phyloP scores from a whole-genome alignment of 1,140 invertebrate genomes.

The Euglossa dilemma region DNA sequence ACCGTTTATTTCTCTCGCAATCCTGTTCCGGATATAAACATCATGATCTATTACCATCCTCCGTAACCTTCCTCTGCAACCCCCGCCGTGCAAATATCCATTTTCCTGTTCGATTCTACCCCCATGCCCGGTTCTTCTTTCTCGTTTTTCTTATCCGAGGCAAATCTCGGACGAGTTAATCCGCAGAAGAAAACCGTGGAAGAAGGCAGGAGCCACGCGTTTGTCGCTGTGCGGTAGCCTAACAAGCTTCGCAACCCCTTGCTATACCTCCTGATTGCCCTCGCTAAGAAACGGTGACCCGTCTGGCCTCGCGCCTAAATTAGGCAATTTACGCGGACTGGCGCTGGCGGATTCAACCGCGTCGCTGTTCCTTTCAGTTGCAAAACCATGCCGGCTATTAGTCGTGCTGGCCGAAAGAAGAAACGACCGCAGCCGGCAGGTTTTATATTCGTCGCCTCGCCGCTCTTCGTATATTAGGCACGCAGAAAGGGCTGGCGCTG shows the following conservation, averaged over 20 bases:
- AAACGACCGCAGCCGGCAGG: slow-evolving; percentile 45
- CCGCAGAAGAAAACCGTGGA: not conserved
- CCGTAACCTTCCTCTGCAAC: not conserved
- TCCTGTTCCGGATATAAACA: not conserved
- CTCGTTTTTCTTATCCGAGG: no score
- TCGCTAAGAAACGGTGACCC: slow-evolving; percentile 60
- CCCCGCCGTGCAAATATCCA: not conserved
- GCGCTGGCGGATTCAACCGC: slow-evolving; percentile 44
- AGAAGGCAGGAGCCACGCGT: not conserved
- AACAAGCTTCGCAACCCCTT: slow-evolving; percentile 53
- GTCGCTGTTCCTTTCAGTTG: slow-evolving; percentile 58
- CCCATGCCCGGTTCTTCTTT: no score
- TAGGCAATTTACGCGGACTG: slow-evolving; percentile 75
- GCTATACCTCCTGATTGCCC: slow-evolving; percentile 45
- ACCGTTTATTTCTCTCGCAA: not conserved
- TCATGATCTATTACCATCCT: not conserved
- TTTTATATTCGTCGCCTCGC: slow-evolving; percentile 67
- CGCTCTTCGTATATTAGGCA: slow-evolving; percentile 55
- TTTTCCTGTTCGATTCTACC: not conserved
- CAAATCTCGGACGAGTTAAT: not conserved
- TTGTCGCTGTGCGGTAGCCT: slow-evolving; percentile 52
- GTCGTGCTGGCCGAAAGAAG: slow-evolving; percentile 51
- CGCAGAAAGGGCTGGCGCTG: slow-evolving; percentile 47
- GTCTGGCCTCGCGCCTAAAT: slow-evolving; percentile 71
- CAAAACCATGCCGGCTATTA: slow-evolving; percentile 64